phyloP scores from a whole-genome alignment of 2,113 vertebrate species.

The Perca fluviatilis region DNA sequence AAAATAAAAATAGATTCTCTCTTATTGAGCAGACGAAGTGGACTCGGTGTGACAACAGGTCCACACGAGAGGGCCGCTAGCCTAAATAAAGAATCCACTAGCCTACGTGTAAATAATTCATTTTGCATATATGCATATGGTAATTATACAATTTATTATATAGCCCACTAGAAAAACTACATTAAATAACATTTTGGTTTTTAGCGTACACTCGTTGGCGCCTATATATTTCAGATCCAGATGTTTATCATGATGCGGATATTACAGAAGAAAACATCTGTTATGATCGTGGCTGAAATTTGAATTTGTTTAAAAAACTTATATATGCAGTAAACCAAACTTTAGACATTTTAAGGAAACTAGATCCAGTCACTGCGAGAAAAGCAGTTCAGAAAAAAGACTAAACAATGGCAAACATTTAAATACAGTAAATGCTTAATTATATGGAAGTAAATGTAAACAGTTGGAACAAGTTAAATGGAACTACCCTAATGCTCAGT shows the following conservation, averaged over 20 bases:
- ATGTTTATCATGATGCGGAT: constrained; percentile 54
- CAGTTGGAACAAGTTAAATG: constrained; percentile 15
- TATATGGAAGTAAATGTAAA: neutral
- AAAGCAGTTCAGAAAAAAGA: neutral
- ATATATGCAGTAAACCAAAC: neutral
- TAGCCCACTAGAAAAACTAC: neutral
- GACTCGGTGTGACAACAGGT: constrained; percentile 9
- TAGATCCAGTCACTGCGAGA: neutral
- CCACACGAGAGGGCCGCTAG: neutral
- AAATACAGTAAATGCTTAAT: neutral
- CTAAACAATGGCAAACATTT: neutral
- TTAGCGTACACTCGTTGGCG: constrained; percentile 18
- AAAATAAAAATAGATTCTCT: constrained; percentile 21
- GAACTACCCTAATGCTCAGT: neutral
- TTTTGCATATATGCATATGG: neutral
- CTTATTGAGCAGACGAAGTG: neutral
- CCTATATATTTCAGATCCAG: constrained; percentile 35
- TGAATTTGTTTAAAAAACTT: constrained; percentile 3
- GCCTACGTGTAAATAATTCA: neutral
- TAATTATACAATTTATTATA: neutral
- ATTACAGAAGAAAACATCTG: constrained; percentile 42
- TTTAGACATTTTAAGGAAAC: neutral
- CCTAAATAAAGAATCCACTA: neutral
- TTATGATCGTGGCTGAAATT: constrained; percentile 29
- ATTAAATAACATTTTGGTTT: constrained; percentile 1